These are phyloP conservation scores for Myiotriccus ornatus DNA, from an alignment of 2,797 vertebrate species.

Conservation along the genomic window DNA sequence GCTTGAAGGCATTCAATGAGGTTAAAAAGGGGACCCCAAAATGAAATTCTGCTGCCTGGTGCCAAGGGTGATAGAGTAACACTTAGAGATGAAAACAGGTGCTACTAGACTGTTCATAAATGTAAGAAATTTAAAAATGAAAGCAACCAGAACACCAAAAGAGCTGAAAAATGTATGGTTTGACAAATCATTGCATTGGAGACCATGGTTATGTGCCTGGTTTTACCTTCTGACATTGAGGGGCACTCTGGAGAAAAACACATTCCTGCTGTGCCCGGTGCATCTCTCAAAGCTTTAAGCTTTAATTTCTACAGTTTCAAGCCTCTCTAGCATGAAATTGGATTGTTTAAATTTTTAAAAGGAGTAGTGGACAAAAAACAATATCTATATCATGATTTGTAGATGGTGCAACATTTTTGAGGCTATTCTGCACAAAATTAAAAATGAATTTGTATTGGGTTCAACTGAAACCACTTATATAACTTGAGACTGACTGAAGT, in stretches of 20 bases:
- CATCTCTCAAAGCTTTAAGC: background rate
- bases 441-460: background rate
- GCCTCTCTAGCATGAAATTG: constrained; percentile 15
- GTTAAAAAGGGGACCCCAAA: background rate
- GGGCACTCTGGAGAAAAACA: background rate
- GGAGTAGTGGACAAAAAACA: background rate
- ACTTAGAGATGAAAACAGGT: background rate
- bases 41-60: background rate
- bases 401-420: background rate
- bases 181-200: background rate
- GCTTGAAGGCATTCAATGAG: background rate
- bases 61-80: background rate
- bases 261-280: background rate
- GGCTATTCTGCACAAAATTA: background rate
- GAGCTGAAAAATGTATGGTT: background rate
- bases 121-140: background rate
- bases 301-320: constrained; percentile 30
- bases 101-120: background rate
- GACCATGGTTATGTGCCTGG: background rate
- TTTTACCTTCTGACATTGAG: background rate
- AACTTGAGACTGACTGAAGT: background rate
- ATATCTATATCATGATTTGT: background rate
- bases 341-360: background rate
- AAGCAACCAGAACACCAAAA: background rate
- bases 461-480: background rate